These are phyloP conservation scores for Callosobruchus maculatus DNA, from an alignment of 2,888 invertebrate species.

Conservation along the genomic window DNA sequence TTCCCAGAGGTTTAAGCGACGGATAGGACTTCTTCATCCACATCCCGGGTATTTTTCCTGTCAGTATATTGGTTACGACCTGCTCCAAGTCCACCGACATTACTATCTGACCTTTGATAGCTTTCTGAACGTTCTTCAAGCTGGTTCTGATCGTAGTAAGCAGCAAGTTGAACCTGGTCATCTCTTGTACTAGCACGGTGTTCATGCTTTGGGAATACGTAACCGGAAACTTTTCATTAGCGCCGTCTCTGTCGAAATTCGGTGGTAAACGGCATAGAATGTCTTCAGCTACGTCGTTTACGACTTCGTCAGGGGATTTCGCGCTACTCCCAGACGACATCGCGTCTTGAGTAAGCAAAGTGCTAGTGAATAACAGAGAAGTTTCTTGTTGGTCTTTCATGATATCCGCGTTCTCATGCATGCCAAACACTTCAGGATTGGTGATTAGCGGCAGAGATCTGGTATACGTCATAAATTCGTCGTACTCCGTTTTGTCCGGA, in stretches of 20 bases:
- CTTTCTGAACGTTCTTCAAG: conserved; percentile 75
- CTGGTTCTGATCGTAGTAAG: conserved; percentile 71
- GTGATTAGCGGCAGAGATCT: conserved; percentile 71
- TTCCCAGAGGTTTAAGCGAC: conserved; percentile 84
- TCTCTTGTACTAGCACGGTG: conserved; percentile 86
- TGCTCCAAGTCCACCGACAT: conserved; percentile 84
- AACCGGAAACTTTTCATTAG: conserved; percentile 71
- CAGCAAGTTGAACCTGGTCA: conserved; percentile 74
- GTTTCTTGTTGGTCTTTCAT: conserved; percentile 89
- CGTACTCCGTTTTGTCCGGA: conserved; percentile 70
- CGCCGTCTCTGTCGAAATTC: conserved; percentile 63
- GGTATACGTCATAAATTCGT: conserved; percentile 65
- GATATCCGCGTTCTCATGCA: conserved; percentile 90
- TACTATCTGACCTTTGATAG: conserved; percentile 85
- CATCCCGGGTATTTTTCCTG: conserved; percentile 75
- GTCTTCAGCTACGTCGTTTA: conserved; percentile 74
- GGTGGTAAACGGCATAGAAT: conserved; percentile 72
- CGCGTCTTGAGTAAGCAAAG: conserved; percentile 74
- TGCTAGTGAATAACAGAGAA: conserved; percentile 67
- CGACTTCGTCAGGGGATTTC: conserved; percentile 74
- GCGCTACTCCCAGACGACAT: conserved; percentile 58
- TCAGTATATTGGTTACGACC: conserved; percentile 77
- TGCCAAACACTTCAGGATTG: conserved; percentile 84
- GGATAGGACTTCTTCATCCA: conserved; percentile 90
- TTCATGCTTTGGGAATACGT: conserved; percentile 87